Evolutionary conservation across 2,888 invertebrate species (phyloP), one percentile per base, ranked within the genome.

Genomic region (Amphiduros pacificus): DNA sequence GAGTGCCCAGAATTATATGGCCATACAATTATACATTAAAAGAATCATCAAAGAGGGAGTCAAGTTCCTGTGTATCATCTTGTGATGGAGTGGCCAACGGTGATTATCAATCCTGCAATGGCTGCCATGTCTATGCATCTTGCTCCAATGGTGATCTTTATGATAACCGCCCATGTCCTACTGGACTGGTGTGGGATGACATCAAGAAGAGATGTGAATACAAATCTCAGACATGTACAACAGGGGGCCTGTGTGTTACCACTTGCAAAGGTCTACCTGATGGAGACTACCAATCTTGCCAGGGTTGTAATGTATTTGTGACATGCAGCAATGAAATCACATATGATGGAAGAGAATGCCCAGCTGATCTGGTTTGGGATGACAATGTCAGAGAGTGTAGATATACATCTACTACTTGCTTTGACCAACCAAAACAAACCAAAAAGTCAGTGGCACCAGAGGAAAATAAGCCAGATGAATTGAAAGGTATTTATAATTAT

Each of bases 51-150:
- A n/a, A n/a, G n/a, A n/a, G n/a, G n/a, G n/a, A n/a, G n/a, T n/a
- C n/a, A n/a, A 55, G 22, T 17, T 40, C 55, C 55, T 55, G 55
- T n/a, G 41, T 55, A 20, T 36, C 22, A 6, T 22, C 24, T 6
- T 58, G 58, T 28, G 27, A 32, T 14, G 62, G 62, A 17, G 49
- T 57, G 17, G 36, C 31, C 11, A 31, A 57, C 36, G 62, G 62
- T 17, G 41, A 62, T 36, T 62, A 62, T 24, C 57, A 41, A 1
- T 58, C 57, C 17, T 62, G 62, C 44, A 9, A 36, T 31, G 58
- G 62, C 6, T 62, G 62, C 49, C 24, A 36, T 14, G 6, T 24
- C 3, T 62, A 48, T 56, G 57, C 49, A 5, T 55, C 58, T 9
- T 62, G 62, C 24, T 28, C 36, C 27, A 31, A 44, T 52, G 51